Percentiles rank a stretch among this genome's conserved stretches.
These are phyloP conservation scores for Anseranas semipalmata DNA, from an alignment of 2,113 vertebrate genomes.

Conservation along the genomic window DNA sequence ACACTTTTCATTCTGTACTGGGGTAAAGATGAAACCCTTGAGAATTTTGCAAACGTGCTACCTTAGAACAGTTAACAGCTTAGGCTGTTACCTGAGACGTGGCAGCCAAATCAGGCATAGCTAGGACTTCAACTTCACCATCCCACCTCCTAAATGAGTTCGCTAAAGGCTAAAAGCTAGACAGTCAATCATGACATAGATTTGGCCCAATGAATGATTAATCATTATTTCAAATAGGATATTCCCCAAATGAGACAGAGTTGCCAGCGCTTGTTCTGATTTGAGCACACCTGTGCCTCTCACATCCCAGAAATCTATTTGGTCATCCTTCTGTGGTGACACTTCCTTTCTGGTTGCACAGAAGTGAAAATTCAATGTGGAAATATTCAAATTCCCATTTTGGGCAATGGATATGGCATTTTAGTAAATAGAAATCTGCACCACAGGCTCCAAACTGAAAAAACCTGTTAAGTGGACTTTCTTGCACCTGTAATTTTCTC, in stretches of 20 bases:
- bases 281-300: not conserved
- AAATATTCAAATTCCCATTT: not conserved
- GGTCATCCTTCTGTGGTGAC: not conserved
- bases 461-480: not conserved
- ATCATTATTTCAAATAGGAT: not conserved
- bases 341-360: not conserved
- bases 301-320: not conserved
- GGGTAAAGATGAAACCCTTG: not conserved
- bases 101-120: not conserved
- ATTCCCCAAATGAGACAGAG: not conserved
- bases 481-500: not conserved
- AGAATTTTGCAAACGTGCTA: not conserved
- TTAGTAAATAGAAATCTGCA: not conserved
- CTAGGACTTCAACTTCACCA: not conserved
- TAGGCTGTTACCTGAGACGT: not conserved
- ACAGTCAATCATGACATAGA: rapidly evolving
- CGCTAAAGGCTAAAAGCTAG: not conserved
- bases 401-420: not conserved
- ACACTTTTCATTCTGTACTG: not conserved
- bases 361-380: not conserved
- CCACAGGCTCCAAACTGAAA: not conserved
- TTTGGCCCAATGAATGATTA: not conserved
- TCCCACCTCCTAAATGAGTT: not conserved
- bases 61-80: not conserved
- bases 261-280: not conserved